Evolutionary conservation across 1,140 invertebrate genomes (phyloP).

Genomic region (Caenorhabditis briggsae): DNA sequence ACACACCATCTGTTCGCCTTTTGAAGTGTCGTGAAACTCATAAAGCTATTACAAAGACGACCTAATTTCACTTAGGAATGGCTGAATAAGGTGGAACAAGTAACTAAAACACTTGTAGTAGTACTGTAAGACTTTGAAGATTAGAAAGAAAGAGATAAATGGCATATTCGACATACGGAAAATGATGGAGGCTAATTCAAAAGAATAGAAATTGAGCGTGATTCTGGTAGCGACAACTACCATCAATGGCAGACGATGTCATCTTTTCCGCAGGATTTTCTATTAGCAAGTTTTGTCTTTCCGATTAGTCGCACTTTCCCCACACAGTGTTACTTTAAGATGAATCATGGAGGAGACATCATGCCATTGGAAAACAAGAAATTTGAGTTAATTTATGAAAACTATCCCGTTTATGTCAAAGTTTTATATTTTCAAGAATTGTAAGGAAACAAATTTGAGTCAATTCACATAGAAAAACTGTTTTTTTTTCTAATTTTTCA

Average conservation of each 20-base stretch:
- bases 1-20: slow-evolving; percentile 34
- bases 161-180: not conserved
- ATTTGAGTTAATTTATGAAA: not conserved
- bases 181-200: slow-evolving; percentile 29
- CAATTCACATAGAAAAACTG: no score
- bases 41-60: not conserved
- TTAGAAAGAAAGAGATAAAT: not conserved
- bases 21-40: slow-evolving; percentile 30
- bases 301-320: slow-evolving; percentile 32
- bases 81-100: slow-evolving; percentile 42
- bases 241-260: slow-evolving; percentile 13
- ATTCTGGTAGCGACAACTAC: slow-evolving; percentile 45
- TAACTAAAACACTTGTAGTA: slow-evolving; percentile 25
- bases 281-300: slow-evolving; percentile 45
- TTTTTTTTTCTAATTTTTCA: no score
- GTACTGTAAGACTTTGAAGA: not conserved
- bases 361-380: not conserved
- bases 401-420: not conserved
- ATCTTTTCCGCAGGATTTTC: slow-evolving; percentile 29
- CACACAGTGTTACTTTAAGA: slow-evolving; percentile 35
- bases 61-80: no score
- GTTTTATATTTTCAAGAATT: not conserved
- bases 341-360: not conserved
- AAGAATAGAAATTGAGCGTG: slow-evolving; percentile 31
- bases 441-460: not conserved